phyloP scores from a whole-genome alignment of 2,888 invertebrate species.

The Heteromyza rotundicornis region DNA sequence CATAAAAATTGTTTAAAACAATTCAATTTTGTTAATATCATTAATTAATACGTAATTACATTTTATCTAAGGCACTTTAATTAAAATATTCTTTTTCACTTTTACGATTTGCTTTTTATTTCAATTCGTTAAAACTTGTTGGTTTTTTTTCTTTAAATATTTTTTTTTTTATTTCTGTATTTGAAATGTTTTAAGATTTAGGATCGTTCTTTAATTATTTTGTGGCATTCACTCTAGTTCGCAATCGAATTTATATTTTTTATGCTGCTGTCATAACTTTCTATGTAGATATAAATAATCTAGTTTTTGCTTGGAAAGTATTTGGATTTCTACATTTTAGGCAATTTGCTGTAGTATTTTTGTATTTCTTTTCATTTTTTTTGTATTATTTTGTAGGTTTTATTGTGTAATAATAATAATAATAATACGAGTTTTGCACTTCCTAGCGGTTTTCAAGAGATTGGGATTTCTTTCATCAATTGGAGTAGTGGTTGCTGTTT shows the following conservation, averaged over 20 bases:
- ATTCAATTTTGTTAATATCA: slow-evolving; percentile 2
- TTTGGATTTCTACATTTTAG: too few species aligned
- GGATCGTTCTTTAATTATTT: not conserved
- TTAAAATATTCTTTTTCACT: slow-evolving; percentile 13
- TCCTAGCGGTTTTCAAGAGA: too few species aligned
- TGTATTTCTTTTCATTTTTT: not conserved
- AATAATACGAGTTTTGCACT: too few species aligned
- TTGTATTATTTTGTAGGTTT: slow-evolving; percentile 23
- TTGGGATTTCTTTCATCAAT: too few species aligned
- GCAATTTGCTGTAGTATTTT: too few species aligned
- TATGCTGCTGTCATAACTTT: too few species aligned
- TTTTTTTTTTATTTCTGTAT: not conserved
- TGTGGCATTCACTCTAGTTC: not conserved
- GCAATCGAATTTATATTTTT: not conserved
- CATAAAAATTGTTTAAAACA: not conserved
- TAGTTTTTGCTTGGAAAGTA: too few species aligned
- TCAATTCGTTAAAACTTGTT: not conserved
- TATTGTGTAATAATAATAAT: slow-evolving; percentile 24
- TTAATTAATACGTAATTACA: slow-evolving; percentile 17
- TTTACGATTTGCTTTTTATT: not conserved
- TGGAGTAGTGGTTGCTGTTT: too few species aligned
- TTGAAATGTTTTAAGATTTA: not conserved
- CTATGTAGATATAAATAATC: too few species aligned
- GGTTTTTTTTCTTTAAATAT: not conserved
- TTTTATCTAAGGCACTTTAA: slow-evolving; percentile 49